These are phyloP conservation scores for Rhinichthys klamathensis DNA, from an alignment of 2,113 vertebrate species.

Conservation along the genomic window DNA sequence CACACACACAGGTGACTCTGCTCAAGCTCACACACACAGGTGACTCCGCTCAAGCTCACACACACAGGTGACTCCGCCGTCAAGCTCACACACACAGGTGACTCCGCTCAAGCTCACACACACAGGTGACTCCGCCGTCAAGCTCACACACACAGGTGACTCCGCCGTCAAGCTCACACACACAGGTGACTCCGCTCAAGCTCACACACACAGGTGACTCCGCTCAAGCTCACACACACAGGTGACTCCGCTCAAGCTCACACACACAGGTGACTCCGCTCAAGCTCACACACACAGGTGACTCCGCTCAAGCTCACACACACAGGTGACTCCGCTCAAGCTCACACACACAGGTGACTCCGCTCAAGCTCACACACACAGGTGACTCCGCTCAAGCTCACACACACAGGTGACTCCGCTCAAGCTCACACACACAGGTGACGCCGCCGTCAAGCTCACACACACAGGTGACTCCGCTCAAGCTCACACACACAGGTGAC, in stretches of 20 bases:
- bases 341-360: slow-evolving; percentile 88
- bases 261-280: slow-evolving; percentile 84
- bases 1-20: too few species aligned
- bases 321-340: slow-evolving; percentile 82
- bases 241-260: slow-evolving; percentile 84
- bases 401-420: slow-evolving; percentile 81
- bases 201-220: too few species aligned
- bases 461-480: slow-evolving; percentile 79
- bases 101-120: too few species aligned
- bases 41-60: slow-evolving; percentile 84
- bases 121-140: too few species aligned
- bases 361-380: slow-evolving; percentile 93
- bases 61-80: slow-evolving; percentile 81
- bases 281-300: slow-evolving; percentile 92
- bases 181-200: slow-evolving; percentile 73
- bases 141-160: slow-evolving; percentile 89
- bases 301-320: slow-evolving; percentile 89
- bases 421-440: too few species aligned
- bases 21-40: slow-evolving; percentile 96
- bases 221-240: slow-evolving; percentile 97
- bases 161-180: slow-evolving; percentile 89
- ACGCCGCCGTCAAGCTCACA: slow-evolving; percentile 93
- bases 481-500: too few species aligned
- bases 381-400: slow-evolving; percentile 84
- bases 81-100: slow-evolving; percentile 92